These are phyloP conservation scores for Chironomus tentans DNA, from an alignment of 2,888 invertebrate genomes.

Conservation along the genomic window DNA sequence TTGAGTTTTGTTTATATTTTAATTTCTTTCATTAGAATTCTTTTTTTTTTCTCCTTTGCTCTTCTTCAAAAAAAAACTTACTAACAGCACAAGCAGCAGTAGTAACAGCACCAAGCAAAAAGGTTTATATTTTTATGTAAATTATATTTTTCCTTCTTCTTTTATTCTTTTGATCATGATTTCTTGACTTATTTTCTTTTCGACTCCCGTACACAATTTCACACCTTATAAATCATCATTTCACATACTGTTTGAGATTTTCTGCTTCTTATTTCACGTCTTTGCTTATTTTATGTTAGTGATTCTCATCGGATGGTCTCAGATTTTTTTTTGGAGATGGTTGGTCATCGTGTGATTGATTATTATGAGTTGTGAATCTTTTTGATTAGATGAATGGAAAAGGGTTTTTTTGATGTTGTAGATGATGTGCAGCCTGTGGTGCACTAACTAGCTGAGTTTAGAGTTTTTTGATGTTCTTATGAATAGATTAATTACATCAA, in stretches of 20 bases:
- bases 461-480: too few species aligned
- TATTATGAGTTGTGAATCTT: too few species aligned
- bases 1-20: slow-evolving; percentile 24
- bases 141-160: background rate
- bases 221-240: slow-evolving; percentile 19
- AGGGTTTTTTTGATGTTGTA: too few species aligned
- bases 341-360: too few species aligned
- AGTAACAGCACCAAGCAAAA: background rate
- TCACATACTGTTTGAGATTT: background rate
- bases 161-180: slow-evolving; percentile 5
- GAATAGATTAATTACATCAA: too few species aligned
- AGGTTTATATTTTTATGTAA: slow-evolving; percentile 1
- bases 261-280: too few species aligned
- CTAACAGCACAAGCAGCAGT: background rate
- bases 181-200: slow-evolving; percentile 1
- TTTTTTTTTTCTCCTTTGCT: background rate
- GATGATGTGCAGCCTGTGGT: too few species aligned
- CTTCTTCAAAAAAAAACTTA: background rate
- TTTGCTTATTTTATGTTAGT: too few species aligned
- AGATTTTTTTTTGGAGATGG: too few species aligned
- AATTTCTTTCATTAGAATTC: slow-evolving; percentile 13
- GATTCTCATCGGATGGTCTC: too few species aligned
- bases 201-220: background rate
- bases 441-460: too few species aligned
- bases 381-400: too few species aligned